Evolutionary conservation across 2,113 vertebrate genomes (phyloP).

Genomic region (Murina feae): DNA sequence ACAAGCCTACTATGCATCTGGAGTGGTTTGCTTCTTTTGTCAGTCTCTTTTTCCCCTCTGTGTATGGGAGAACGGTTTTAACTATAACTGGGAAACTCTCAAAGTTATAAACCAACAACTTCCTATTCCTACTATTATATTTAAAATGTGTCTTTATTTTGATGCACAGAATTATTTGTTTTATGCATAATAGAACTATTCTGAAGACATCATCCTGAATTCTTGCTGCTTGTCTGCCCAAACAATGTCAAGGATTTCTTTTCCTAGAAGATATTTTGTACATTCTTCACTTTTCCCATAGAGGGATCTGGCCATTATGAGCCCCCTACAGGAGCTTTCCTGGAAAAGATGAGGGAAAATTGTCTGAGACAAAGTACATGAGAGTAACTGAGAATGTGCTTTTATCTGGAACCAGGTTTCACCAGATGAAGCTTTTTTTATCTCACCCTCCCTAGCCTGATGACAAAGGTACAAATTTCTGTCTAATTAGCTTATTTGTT

Average conservation of each 20-base stretch:
- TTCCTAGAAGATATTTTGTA: not conserved
- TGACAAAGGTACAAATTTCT: not conserved
- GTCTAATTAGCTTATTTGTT: not conserved
- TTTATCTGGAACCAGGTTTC: not conserved
- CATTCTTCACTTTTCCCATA: not conserved
- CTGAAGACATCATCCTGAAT: not conserved
- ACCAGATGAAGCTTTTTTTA: no score
- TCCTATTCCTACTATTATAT: not conserved
- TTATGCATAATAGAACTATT: not conserved
- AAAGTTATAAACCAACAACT: not conserved
- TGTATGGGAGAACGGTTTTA: not conserved
- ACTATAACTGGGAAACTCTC: not conserved
- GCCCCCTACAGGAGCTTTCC: not conserved
- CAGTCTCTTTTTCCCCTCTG: not conserved
- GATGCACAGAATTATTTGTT: not conserved
- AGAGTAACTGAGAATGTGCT: not conserved
- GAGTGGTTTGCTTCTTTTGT: not conserved
- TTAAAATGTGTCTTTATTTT: not conserved
- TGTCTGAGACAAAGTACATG: not conserved
- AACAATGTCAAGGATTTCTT: not conserved
- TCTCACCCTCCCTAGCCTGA: not conserved
- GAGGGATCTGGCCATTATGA: not conserved
- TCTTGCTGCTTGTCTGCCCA: not conserved
- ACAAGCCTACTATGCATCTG: not conserved
- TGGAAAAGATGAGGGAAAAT: not conserved